Conservation (phyloP, 2,888 invertebrate species). For the Lycaena phlaeas region DNA sequence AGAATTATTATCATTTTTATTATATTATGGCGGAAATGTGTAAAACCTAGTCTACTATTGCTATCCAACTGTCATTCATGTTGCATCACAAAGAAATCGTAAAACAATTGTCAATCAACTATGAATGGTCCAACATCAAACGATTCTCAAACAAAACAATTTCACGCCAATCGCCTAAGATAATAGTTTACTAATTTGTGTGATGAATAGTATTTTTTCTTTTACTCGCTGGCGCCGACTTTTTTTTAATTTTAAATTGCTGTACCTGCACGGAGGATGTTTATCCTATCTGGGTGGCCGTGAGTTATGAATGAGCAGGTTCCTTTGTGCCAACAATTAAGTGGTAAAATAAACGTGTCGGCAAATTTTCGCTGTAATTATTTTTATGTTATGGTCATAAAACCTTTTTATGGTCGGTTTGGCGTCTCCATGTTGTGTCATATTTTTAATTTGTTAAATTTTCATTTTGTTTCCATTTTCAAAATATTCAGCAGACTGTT, state of each 20-base stretch:
- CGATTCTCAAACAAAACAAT: conserved; percentile 3
- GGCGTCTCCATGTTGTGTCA: too few relatives aligned
- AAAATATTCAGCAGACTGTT: too few relatives aligned
- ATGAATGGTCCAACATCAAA: conserved; percentile 6
- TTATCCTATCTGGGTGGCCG: neutral
- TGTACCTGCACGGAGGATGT: neutral
- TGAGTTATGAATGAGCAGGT: conserved; percentile 6
- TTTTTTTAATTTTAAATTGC: too few relatives aligned
- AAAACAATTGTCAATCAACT: neutral
- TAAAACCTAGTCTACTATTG: too few relatives aligned
- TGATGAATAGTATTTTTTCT: neutral
- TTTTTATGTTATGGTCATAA: conserved; percentile 5
- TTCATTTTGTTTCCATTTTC: too few relatives aligned
- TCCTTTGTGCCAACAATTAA: conserved; percentile 3
- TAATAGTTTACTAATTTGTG: conserved; percentile 1
- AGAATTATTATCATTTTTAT: too few relatives aligned
- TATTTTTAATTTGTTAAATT: too few relatives aligned
- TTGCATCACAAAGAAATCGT: neutral
- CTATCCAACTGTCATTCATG: neutral
- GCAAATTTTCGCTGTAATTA: conserved; percentile 2
- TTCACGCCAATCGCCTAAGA: conserved; percentile 1
- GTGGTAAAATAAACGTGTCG: conserved; percentile 7
- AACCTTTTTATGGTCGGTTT: too few relatives aligned
- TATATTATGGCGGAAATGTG: too few relatives aligned
- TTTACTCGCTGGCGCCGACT: neutral